Conservation (phyloP, 1,140 invertebrate genomes). For the Lordiphosa collinella region DNA sequence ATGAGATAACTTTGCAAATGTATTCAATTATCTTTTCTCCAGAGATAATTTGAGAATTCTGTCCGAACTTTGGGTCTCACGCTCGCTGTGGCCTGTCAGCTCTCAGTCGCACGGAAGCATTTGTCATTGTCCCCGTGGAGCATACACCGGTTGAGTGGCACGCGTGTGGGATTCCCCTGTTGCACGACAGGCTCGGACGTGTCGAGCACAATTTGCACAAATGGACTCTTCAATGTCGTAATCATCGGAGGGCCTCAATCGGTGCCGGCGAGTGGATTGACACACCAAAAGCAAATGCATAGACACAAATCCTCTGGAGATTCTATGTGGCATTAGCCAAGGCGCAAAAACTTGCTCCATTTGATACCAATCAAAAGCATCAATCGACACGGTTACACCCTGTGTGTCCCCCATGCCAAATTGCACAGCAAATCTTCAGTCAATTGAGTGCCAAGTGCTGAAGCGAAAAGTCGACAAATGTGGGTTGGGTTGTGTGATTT, state of each 20-base stretch:
- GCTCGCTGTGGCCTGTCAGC: not conserved
- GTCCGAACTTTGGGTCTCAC: slow-evolving; percentile 16
- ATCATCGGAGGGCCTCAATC: slow-evolving; percentile 21
- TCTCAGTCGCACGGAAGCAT: slow-evolving; percentile 20
- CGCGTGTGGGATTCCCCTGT: slow-evolving; percentile 10
- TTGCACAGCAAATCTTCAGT: slow-evolving; percentile 25
- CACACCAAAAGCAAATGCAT: slow-evolving; percentile 17
- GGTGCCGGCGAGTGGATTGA: slow-evolving; percentile 34
- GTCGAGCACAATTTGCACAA: slow-evolving; percentile 47
- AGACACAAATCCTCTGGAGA: slow-evolving; percentile 33
- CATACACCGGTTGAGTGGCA: slow-evolving; percentile 7
- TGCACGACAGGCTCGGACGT: slow-evolving; percentile 9
- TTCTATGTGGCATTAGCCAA: slow-evolving; percentile 10
- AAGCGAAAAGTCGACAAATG: slow-evolving; percentile 37
- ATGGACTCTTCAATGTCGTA: slow-evolving; percentile 34
- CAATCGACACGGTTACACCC: slow-evolving; percentile 23
- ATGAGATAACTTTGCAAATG: slow-evolving; percentile 61
- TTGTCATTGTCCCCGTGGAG: slow-evolving; percentile 34
- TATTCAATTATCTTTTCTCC: slow-evolving; percentile 46
- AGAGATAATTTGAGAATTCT: slow-evolving; percentile 17
- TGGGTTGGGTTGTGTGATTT: slow-evolving; percentile 17
- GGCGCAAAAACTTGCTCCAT: slow-evolving; percentile 15
- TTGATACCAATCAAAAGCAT: slow-evolving; percentile 50
- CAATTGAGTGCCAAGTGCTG: slow-evolving; percentile 36
- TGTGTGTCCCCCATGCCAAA: not conserved